Evolutionary conservation across 1,140 invertebrate genomes (phyloP), one percentile per base, ranked within the genome.

Genomic region (Hestina assimilis): DNA sequence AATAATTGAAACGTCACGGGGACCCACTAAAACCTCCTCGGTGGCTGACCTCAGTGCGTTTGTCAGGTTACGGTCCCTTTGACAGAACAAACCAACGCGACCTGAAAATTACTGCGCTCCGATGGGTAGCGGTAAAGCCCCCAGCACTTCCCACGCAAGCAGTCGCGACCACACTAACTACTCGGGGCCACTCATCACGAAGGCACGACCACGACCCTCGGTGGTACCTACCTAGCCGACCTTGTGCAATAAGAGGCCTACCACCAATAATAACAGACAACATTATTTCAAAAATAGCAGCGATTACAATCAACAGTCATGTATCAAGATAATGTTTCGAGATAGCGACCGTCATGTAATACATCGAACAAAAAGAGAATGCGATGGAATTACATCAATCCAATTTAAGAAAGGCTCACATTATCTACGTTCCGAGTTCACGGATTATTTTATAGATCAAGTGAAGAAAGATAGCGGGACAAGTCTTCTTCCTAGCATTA

Each of bases 361-460:
- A 15, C 47, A 51, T 50, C 46, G n/a, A 69, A 65, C 63, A 61
- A 63, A 64, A 62, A 74, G 43, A 38, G 40, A 40, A 47, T 57
- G 48, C 35, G 50, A 53, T 41, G 50, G 50, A 46, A 81, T 79
- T 74, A 79, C 78, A 72, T 75, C 78, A 75, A 81, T 81, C 75
- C 78, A 81, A 81, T 81, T 81, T 79, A 63, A 70, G 61, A 59
- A 74, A 81, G 74, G 58, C 67, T 77, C 67, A 41, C 72, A 77
- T 79, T 79, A 74, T 70, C 59, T 53, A 59, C 69, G 70, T 80
- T 73, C 63, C 63, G 51, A 64, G 5, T 38, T 38, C 14, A 38
- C 4, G 15, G 12, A 28, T 17, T 28, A 14, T 40, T 48, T 24
- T 11, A 33, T 33, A 55, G 31, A 33, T 23, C 57, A 52, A 62